Conservation (phyloP, 2,888 invertebrate genomes). For the Tribolium freemani region DNA sequence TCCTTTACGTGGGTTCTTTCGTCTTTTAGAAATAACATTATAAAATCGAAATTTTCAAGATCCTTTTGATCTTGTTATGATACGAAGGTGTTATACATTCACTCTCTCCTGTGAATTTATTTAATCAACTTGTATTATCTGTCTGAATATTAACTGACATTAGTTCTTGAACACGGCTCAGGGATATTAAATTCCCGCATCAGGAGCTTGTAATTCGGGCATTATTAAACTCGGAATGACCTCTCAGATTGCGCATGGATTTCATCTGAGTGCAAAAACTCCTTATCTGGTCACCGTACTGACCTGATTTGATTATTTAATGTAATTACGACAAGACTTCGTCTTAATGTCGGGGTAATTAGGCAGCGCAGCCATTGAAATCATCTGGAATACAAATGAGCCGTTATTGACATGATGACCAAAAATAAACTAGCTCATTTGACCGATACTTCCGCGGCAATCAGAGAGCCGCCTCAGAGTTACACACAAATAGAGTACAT, state of each 20-base stretch:
- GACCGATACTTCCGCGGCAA: conserved; percentile 16
- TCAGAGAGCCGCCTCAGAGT: too few species aligned
- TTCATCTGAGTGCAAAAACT: not conserved
- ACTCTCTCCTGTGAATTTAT: not conserved
- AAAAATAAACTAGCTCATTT: conserved; percentile 23
- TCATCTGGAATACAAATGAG: conserved; percentile 14
- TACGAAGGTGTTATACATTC: not conserved
- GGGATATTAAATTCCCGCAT: conserved; percentile 13
- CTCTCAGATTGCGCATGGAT: not conserved
- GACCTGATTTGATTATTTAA: not conserved
- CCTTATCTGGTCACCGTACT: not conserved
- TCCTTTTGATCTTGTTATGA: conserved; percentile 2
- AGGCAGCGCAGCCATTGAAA: conserved; percentile 6
- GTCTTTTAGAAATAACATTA: not conserved
- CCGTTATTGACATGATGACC: conserved; percentile 24
- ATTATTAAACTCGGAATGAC: conserved; percentile 11
- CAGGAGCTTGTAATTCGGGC: conserved; percentile 4
- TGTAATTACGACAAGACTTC: not conserved
- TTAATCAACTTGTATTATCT: conserved; percentile 16
- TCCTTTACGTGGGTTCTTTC: not conserved
- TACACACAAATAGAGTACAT: too few species aligned
- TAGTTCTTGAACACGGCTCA: conserved; percentile 5
- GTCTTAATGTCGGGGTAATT: conserved; percentile 7
- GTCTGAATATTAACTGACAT: conserved; percentile 16
- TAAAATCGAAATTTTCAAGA: conserved; percentile 1